Conservation (phyloP, 2,113 vertebrate genomes). For the Lampris megalopsis region DNA sequence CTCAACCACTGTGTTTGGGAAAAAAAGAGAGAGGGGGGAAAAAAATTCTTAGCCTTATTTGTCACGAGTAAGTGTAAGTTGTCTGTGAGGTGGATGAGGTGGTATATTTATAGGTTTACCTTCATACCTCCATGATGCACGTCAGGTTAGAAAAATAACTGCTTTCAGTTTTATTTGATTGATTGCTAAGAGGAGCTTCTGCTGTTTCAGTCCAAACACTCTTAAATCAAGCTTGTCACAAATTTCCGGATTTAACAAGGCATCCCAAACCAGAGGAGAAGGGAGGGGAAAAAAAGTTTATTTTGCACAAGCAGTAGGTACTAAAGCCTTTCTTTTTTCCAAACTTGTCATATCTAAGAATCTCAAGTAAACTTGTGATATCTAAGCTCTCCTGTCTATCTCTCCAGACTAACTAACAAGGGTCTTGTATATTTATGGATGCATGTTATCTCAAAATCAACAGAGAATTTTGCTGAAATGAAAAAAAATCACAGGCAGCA, state of each 20-base stretch:
- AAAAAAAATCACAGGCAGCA: constrained; percentile 6
- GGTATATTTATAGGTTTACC: constrained; percentile 75
- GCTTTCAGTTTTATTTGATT: constrained; percentile 82
- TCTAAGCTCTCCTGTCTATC: constrained; percentile 33
- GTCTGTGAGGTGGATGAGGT: constrained; percentile 51
- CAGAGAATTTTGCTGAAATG: neutral
- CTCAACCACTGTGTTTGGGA: neutral
- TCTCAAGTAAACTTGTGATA: constrained; percentile 45
- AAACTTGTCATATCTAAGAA: constrained; percentile 55
- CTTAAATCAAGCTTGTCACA: constrained; percentile 84
- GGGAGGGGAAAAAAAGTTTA: constrained; percentile 46
- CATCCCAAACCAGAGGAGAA: constrained; percentile 37
- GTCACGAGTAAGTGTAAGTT: constrained; percentile 53
- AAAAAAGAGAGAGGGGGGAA: constrained; percentile 4
- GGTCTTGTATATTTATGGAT: constrained; percentile 25
- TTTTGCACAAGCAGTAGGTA: constrained; percentile 35
- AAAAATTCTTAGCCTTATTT: constrained; percentile 24
- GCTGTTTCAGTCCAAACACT: constrained; percentile 83
- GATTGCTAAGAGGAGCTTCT: constrained; percentile 81
- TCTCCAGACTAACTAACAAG: constrained; percentile 27
- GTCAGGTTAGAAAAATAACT: constrained; percentile 82
- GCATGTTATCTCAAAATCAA: neutral
- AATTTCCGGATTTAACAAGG: constrained; percentile 78
- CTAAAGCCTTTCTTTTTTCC: constrained; percentile 46
- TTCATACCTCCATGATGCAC: constrained; percentile 73